Base-by-base conservation (phyloP, 2,797 vertebrate species). In the Arnoldichthys spilopterus region DNA sequence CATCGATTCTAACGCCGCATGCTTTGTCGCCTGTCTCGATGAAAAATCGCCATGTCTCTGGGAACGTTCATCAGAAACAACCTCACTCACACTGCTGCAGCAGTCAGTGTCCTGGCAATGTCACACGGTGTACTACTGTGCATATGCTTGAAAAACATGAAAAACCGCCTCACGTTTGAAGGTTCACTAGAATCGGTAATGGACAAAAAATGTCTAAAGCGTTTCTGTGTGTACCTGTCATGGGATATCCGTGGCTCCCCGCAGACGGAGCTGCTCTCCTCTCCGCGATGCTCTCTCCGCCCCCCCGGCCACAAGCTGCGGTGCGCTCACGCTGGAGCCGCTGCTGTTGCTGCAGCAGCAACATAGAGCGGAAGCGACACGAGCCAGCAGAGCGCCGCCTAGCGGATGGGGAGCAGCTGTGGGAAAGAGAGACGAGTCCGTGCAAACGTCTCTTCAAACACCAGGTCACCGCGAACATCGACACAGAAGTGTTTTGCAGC, bases 221-320 rank as follows among this genome's bases (percentile, higher is more conserved):
- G 82, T 76, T 30, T 72, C 40, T 74, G 47, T 77, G 58, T 63
- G 63, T 82, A 81, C 78, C 80, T 77, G 53, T 82, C 45, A 83
- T 62, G 49, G 34, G 64, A 73, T 71, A 51, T 56, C 9, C 16
- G 2, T 0, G 18, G 30, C 6, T 63, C 30, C 24, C 28, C 61
- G 16, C 30, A 62, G 59, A 61, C 3, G 77, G 59, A 45, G 34
- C 75, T 40, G 34, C 75, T 30, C 49, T 83, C 59, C 4, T 43
- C 79, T 49, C 34, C 45, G 26, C 24, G 51, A 37, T 30, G 20
- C 49, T 72, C 26, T 67, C 54, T 58, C 78, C 76, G 49, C 78
- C 78, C 70, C 63, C 59, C 63, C 64, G 59, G 16, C 34, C 16
- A 34, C 32, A 64, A 47, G 69, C 59, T 79, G 70, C 64, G 73